phyloP scores from a whole-genome alignment of 2,797 vertebrate genomes.

The Apodemus agrarius region DNA sequence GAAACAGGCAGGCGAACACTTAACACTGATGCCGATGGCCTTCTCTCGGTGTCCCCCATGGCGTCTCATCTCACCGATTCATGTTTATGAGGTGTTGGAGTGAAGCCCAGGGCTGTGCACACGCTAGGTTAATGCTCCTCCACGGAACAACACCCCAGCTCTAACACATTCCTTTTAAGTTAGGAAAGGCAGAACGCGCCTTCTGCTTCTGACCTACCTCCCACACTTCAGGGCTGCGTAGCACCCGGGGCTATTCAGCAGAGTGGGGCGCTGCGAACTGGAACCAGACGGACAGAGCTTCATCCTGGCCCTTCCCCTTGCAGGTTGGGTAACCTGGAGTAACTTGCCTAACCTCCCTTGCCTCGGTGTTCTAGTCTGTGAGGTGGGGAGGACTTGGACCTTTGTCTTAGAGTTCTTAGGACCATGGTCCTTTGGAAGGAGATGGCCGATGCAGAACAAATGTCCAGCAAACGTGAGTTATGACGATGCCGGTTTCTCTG shows the following conservation, averaged over 20 bases:
- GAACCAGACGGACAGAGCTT: neutral
- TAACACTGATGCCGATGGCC: neutral
- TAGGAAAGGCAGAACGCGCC: neutral
- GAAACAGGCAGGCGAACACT: neutral
- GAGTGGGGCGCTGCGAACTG: neutral
- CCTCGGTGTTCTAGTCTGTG: conserved; percentile 25
- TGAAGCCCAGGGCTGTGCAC: neutral
- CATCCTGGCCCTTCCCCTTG: neutral
- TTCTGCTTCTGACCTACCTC: neutral
- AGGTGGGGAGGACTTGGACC: neutral
- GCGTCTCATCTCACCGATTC: neutral
- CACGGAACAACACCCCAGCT: neutral
- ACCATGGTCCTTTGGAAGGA: neutral
- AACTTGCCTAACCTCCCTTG: neutral
- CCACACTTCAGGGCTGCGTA: neutral
- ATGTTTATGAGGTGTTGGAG: neutral
- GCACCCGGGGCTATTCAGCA: too few species aligned
- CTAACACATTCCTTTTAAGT: neutral
- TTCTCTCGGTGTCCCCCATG: neutral
- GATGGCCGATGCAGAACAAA: neutral
- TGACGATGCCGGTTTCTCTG: too few species aligned
- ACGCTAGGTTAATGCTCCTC: neutral
- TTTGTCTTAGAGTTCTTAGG: neutral
- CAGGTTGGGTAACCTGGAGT: neutral
- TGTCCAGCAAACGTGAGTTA: neutral